These are phyloP conservation scores for Diabrotica undecimpunctata DNA, from an alignment of 1,140 invertebrate species.

Conservation along the genomic window DNA sequence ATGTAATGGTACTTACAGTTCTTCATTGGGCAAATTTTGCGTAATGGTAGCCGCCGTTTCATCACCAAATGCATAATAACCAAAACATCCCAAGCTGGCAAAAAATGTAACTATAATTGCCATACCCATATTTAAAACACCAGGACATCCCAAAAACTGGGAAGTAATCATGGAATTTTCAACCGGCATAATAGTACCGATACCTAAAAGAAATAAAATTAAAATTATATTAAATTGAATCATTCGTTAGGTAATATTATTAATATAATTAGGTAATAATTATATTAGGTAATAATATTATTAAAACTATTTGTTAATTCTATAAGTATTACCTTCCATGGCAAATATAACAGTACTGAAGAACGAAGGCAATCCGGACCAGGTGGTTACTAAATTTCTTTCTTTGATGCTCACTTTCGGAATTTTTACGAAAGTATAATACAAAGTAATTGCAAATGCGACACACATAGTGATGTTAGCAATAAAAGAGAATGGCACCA, in stretches of 20 bases:
- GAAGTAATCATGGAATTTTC: slow-evolving; percentile 81
- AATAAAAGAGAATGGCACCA: slow-evolving; percentile 71
- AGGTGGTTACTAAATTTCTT: slow-evolving; percentile 23
- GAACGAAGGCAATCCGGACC: slow-evolving; percentile 54
- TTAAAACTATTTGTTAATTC: no score
- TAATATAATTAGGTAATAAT: slow-evolving; percentile 25
- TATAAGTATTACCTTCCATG: slow-evolving; percentile 57
- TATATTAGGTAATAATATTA: no score
- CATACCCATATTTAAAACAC: slow-evolving; percentile 82
- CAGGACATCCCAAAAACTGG: slow-evolving; percentile 74
- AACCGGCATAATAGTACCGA: slow-evolving; percentile 82
- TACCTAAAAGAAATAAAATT: slow-evolving; percentile 39
- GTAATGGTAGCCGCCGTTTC: slow-evolving; percentile 65
- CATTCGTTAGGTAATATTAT: slow-evolving; percentile 53
- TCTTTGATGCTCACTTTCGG: slow-evolving; percentile 16
- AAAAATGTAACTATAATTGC: slow-evolving; percentile 68
- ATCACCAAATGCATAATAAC: slow-evolving; percentile 75
- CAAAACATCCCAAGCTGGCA: slow-evolving; percentile 75
- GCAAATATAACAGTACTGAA: slow-evolving; percentile 75
- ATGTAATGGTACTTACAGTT: slow-evolving; percentile 53
- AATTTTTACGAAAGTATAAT: slow-evolving; percentile 65
- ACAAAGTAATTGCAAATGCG: slow-evolving; percentile 66
- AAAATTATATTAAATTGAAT: neutral
- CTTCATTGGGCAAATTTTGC: slow-evolving; percentile 60
- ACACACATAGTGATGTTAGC: slow-evolving; percentile 67